Base-by-base conservation (phyloP, 2,888 invertebrate genomes). In the Spodoptera exigua region DNA sequence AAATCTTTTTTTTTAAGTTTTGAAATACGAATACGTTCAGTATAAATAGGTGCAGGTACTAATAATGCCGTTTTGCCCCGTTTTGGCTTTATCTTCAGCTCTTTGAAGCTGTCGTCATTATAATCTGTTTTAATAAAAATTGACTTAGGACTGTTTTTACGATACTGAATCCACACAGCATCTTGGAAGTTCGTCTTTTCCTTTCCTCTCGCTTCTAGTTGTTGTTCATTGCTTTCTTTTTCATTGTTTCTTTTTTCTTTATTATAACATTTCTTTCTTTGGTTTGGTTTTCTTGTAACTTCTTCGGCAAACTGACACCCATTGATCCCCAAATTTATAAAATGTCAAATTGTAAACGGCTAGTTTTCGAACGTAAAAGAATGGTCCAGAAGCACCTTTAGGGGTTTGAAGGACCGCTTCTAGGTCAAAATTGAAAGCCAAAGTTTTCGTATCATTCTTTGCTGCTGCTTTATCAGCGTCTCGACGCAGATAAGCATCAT, bases 261-360 rank as follows among this genome's bases (percentile, higher is more conserved):
- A 3, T n/a, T n/a, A n/a, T n/a, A n/a, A n/a, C n/a, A n/a, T n/a
- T n/a, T n/a, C n/a, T n/a, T n/a, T n/a, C n/a, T n/a, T n/a, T n/a
- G n/a, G n/a, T n/a, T n/a, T n/a, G n/a, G n/a, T n/a, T n/a, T n/a
- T n/a, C n/a, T n/a, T n/a, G 12, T 9, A 34, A 34, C 2, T 47
- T 47, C 46, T 47, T 47, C 46, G 9, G 35, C 46, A 47, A 36
- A 47, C 17, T 47, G 47, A 47, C 47, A 36, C 12, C 48, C 48
- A 36, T 56, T 56, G 76, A 62, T 80, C 72, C 40, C 65, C 80
- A 51, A 79, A 72, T 60, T 81, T 80, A 60, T 85, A 82, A n/a
- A 84, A 48, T 3, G 82, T 83, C 16, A 83, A 76, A 73, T 82
- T 84, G 61, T 79, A 81, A 11, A 79, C n/a, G n/a, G n/a, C n/a